Conservation (phyloP, 1,140 invertebrate species). For the Meloidogyne floridensis region DNA sequence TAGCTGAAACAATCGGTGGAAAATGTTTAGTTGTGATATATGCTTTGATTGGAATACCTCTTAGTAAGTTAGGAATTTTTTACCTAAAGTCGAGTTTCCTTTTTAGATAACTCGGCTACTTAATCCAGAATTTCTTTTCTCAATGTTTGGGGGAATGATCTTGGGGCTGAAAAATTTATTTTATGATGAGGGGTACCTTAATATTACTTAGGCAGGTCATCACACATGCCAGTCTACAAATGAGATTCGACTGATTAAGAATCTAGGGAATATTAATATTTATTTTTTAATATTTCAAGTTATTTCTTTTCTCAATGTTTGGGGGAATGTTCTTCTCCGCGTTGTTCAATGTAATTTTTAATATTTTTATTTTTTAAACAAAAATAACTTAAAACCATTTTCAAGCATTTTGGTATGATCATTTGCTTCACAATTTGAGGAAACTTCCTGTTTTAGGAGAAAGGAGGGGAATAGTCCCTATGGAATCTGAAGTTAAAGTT, state of each 20-base stretch:
- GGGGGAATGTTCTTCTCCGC: conserved; percentile 92
- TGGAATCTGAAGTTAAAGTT: neutral
- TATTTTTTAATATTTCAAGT: conserved; percentile 71
- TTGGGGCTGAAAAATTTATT: conserved; percentile 67
- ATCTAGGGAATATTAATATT: neutral
- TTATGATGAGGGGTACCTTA: no score
- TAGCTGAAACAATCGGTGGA: conserved; percentile 85
- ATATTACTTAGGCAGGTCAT: no score
- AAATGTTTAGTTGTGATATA: conserved; percentile 93
- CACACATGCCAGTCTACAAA: no score
- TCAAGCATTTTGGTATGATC: conserved; percentile 27
- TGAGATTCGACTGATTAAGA: no score
- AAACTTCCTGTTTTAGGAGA: conserved; percentile 1
- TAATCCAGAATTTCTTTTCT: conserved; percentile 75
- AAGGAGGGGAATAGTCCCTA: neutral
- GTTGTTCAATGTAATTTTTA: conserved; percentile 74
- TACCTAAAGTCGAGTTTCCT: no score
- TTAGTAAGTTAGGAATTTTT: neutral
- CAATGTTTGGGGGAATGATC: conserved; percentile 91
- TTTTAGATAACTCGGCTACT: no score
- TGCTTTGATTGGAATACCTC: conserved; percentile 87
- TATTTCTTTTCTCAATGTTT: conserved; percentile 88
- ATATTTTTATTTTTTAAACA: neutral
- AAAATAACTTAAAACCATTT: neutral
- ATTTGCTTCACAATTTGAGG: neutral